A percentile compares a stretch with the other conserved stretches of the same genome.
phyloP scores from a whole-genome alignment of 2,113 vertebrate species.

The Nyctereutes procyonoides region DNA sequence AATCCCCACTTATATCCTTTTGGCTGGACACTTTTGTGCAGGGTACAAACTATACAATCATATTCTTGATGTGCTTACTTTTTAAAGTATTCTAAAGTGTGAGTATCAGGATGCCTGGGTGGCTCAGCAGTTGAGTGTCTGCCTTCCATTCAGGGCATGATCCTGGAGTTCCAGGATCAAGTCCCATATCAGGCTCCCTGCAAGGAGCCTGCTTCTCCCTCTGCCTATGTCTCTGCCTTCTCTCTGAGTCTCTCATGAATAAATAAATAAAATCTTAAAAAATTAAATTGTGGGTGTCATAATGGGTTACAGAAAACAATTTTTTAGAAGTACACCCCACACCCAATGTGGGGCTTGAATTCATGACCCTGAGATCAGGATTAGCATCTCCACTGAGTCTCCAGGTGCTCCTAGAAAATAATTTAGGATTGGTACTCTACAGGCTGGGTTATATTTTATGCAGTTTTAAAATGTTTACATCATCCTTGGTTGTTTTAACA shows the following conservation, averaged over 20 bases:
- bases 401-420: not conserved
- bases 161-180: too few relatives aligned
- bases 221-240: too few relatives aligned
- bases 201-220: too few relatives aligned
- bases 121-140: too few relatives aligned
- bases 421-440: not conserved
- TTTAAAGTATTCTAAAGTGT: not conserved
- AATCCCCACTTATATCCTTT: not conserved
- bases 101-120: not conserved
- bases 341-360: not conserved
- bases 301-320: not conserved
- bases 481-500: not conserved
- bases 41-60: not conserved
- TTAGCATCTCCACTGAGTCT: not conserved
- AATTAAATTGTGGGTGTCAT: not conserved
- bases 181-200: too few relatives aligned
- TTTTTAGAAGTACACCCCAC: not conserved
- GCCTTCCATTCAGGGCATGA: too few relatives aligned
- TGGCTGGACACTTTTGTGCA: not conserved
- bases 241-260: too few relatives aligned
- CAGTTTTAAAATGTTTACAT: constrained; percentile 49
- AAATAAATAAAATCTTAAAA: too few relatives aligned
- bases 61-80: not conserved
- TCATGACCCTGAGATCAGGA: not conserved
- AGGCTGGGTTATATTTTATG: not conserved